Evolutionary conservation across 2,888 invertebrate genomes (phyloP).

Genomic region (Lagria hirta): DNA sequence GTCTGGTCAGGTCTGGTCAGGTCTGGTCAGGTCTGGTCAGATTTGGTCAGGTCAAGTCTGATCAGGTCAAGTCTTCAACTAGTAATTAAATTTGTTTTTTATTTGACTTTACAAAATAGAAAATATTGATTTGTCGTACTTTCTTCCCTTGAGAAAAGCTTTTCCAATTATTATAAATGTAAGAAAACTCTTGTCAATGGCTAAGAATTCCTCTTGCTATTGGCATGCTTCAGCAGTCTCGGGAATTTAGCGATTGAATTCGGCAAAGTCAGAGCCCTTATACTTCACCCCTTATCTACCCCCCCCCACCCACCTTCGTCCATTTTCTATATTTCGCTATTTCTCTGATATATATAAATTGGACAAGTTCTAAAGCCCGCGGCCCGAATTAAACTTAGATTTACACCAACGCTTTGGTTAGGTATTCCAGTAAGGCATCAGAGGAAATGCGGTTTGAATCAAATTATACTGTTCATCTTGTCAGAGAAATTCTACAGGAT

Average conservation of each 20-base stretch:
- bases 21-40: too few relatives aligned
- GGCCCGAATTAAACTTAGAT: slow-evolving; percentile 48
- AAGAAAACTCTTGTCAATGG: too few relatives aligned
- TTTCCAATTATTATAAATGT: background rate
- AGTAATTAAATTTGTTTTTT: too few relatives aligned
- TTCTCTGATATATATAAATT: slow-evolving; percentile 42
- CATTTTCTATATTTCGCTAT: slow-evolving; percentile 35
- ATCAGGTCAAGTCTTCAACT: too few relatives aligned
- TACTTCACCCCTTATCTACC: background rate
- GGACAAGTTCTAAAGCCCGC: slow-evolving; percentile 44
- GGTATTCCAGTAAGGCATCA: slow-evolving; percentile 43
- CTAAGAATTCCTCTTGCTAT: slow-evolving; percentile 17
- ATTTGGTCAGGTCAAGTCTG: too few relatives aligned
- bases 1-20: too few relatives aligned
- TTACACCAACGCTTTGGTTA: slow-evolving; percentile 44
- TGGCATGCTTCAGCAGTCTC: slow-evolving; percentile 29
- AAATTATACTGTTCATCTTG: slow-evolving; percentile 50
- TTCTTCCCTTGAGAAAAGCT: background rate
- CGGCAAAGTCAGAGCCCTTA: slow-evolving; percentile 22
- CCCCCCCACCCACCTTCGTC: slow-evolving; percentile 11
- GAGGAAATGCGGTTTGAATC: slow-evolving; percentile 47
- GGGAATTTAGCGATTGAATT: slow-evolving; percentile 34
- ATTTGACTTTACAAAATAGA: too few relatives aligned
- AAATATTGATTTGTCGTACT: too few relatives aligned
- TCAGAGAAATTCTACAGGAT: slow-evolving; percentile 46